Evolutionary conservation across 2,113 vertebrate genomes (phyloP).

Genomic region (Podilymbus podiceps): DNA sequence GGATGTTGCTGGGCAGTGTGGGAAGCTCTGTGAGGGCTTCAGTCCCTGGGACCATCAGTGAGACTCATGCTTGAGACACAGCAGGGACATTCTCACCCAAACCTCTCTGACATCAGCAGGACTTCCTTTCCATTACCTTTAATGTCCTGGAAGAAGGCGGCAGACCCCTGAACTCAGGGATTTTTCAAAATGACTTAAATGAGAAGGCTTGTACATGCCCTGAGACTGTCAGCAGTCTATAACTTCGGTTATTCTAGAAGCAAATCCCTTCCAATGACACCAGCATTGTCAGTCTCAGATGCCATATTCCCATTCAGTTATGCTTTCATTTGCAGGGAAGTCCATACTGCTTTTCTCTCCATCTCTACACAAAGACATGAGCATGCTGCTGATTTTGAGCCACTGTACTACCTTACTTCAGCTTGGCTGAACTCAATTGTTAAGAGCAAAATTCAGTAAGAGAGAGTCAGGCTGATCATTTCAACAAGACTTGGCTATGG

Average conservation of each 20-base stretch:
- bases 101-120: background rate
- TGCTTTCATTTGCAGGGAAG: background rate
- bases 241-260: background rate
- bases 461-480: background rate
- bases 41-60: background rate
- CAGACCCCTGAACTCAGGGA: background rate
- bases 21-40: background rate
- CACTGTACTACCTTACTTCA: background rate
- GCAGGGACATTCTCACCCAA: background rate
- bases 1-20: background rate
- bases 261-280: background rate
- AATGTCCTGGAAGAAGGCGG: background rate
- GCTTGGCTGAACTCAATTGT: background rate
- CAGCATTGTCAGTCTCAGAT: background rate
- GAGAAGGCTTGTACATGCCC: background rate
- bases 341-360: background rate
- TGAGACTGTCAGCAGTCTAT: background rate
- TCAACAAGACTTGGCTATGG: background rate
- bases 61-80: fast-evolving
- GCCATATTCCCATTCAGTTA: background rate
- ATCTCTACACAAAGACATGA: background rate
- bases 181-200: background rate
- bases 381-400: background rate
- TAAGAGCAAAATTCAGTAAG: background rate
- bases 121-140: background rate